Evolutionary conservation across 2,888 invertebrate species (phyloP).

Genomic region (Leptura quadrifasciata): DNA sequence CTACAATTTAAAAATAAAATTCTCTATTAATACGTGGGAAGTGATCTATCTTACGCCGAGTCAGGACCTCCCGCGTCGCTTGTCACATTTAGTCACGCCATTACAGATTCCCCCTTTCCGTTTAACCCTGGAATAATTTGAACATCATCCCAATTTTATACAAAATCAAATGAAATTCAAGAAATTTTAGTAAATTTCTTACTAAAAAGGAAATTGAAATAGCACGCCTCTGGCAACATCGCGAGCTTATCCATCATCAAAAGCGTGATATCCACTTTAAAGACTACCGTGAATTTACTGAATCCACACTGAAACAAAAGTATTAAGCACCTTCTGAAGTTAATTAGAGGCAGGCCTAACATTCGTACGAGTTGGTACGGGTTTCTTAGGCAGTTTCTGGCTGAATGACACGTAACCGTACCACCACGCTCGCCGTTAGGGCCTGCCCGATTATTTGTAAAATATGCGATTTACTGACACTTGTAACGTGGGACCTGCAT

Average conservation of each 20-base stretch:
- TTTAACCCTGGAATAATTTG: too few relatives aligned
- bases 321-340: conserved; percentile 63
- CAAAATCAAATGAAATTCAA: too few relatives aligned
- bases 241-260: conserved; percentile 45
- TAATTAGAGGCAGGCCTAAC: conserved; percentile 64
- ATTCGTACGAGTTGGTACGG: conserved; percentile 68
- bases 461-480: conserved; percentile 69
- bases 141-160: too few relatives aligned
- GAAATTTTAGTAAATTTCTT: too few relatives aligned
- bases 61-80: too few relatives aligned
- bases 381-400: conserved; percentile 65
- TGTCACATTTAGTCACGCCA: too few relatives aligned
- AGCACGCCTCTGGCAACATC: conserved; percentile 34
- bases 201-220: not conserved
- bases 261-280: conserved; percentile 59
- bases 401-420: conserved; percentile 63
- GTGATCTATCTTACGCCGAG: too few relatives aligned
- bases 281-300: conserved; percentile 53
- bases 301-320: conserved; percentile 62
- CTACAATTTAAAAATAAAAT: too few relatives aligned
- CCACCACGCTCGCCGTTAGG: conserved; percentile 47
- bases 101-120: too few relatives aligned
- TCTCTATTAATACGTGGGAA: too few relatives aligned
- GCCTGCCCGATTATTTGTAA: conserved; percentile 64
- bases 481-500: conserved; percentile 65